Evolutionary conservation across 2,888 invertebrate genomes (phyloP), one percentile per base, ranked within the genome.

Genomic region (Axea sp.): DNA sequence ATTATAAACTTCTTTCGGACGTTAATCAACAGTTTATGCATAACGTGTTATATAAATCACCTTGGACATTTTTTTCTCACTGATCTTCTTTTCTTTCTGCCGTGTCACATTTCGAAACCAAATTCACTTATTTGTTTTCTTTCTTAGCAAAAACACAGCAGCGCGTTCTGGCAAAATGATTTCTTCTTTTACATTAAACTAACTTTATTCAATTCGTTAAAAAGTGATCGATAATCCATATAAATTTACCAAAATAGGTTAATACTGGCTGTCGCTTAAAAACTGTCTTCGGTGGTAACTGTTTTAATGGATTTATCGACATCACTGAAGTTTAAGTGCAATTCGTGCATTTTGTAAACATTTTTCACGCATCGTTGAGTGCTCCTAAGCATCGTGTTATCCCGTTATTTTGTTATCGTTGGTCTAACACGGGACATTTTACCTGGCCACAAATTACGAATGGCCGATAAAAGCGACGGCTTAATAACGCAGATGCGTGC

Each of bases 371-470:
- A 59, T 59, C 49, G 19, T 3, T 41, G 47, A 39, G 41, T 45
- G 59, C 24, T 33, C 17, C 15, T 49, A 39, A 55, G 45, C 31
- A 57, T 41, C 55, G 67, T 41, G 39, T 57, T 67, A 35, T 68
- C 49, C 68, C 41, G 51, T 59, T 49, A 59, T 59, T 59, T 49
- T 35, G 59, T 51, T 59, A 68, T 68, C 68, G 35, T 19, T 8
- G 11, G 11, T 37, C 39, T 33, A 60, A 33, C 47, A 11, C 49
- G 51, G 49, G 59, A 37, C 59, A 59, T 68, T 68, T 41, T 33
- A 15, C 26, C 7, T 2, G 33, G 33, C 49, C 68, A 51, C 59
- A 51, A 68, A 68, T 51, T 49, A 59, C 59, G 26, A 28, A 11
- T 12, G 41, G 8, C 15, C 30, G 59, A 68, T 68, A 68, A 68